phyloP scores from a whole-genome alignment of 2,888 invertebrate genomes.

The Sarcophaga carnaria region DNA sequence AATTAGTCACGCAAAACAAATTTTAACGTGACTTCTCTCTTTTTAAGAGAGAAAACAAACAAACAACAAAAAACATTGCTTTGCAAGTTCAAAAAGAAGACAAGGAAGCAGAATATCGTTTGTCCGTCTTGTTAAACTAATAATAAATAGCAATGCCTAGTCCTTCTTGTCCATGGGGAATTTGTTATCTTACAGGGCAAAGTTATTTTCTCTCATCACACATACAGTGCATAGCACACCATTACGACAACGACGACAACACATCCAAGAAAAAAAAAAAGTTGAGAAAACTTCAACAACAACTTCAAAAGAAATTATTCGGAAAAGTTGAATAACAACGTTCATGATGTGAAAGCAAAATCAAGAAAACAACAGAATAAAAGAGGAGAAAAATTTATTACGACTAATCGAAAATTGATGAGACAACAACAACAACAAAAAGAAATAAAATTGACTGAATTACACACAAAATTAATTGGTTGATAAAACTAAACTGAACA shows the following conservation, averaged over 20 bases:
- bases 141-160: too few species aligned
- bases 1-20: too few species aligned
- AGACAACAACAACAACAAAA: background rate
- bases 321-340: background rate
- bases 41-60: too few species aligned
- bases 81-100: too few species aligned
- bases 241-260: background rate
- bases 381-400: background rate
- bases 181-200: slow-evolving; percentile 15
- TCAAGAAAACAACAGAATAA: background rate
- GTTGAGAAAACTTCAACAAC: background rate
- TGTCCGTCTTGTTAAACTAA: too few species aligned
- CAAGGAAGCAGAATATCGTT: too few species aligned
- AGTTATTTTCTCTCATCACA: slow-evolving; percentile 15
- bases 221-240: background rate
- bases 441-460: background rate
- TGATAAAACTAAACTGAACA: too few species aligned
- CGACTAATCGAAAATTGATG: background rate
- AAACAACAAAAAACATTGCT: too few species aligned
- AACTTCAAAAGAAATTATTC: background rate
- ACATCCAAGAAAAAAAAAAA: background rate
- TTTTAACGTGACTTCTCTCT: too few species aligned
- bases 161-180: slow-evolving; percentile 1
- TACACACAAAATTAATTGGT: background rate
- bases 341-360: background rate